phyloP scores from a whole-genome alignment of 2,797 vertebrate genomes.

The Peromyscus melanophrys region DNA sequence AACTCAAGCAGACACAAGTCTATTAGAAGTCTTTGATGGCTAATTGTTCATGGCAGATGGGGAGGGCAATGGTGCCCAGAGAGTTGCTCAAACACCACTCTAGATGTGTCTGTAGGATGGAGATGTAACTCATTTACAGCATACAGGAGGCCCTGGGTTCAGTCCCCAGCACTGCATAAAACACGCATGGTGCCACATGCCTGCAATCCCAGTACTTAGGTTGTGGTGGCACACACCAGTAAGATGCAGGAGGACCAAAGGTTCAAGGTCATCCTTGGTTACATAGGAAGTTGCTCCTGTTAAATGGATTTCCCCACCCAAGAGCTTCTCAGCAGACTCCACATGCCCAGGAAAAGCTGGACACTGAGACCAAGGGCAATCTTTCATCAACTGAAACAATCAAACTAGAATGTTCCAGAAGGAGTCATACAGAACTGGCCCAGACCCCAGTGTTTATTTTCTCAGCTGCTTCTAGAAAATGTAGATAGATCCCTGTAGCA shows the following conservation, averaged over 20 bases:
- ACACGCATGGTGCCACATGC: background rate
- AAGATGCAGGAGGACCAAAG: background rate
- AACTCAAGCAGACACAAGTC: background rate
- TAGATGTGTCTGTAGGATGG: background rate
- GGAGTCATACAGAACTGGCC: background rate
- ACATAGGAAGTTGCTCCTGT: background rate
- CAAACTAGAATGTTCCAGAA: background rate
- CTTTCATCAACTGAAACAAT: background rate
- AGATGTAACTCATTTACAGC: background rate
- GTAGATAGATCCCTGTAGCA: background rate
- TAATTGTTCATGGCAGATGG: background rate
- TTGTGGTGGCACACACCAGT: background rate
- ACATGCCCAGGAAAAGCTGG: background rate
- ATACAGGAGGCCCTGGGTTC: background rate
- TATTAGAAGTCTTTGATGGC: background rate
- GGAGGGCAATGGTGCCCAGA: background rate
- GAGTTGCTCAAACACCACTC: background rate
- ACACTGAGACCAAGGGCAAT: background rate
- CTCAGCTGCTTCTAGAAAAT: background rate
- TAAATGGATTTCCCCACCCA: background rate
- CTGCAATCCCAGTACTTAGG: background rate
- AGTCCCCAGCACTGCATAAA: background rate
- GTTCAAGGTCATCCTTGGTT: background rate
- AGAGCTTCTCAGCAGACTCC: background rate
- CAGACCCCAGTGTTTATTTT: background rate